Percentiles rank a stretch among this genome's conserved stretches.
Evolutionary conservation across 2,113 vertebrate species (phyloP).

Genomic region (Bos indicus): DNA sequence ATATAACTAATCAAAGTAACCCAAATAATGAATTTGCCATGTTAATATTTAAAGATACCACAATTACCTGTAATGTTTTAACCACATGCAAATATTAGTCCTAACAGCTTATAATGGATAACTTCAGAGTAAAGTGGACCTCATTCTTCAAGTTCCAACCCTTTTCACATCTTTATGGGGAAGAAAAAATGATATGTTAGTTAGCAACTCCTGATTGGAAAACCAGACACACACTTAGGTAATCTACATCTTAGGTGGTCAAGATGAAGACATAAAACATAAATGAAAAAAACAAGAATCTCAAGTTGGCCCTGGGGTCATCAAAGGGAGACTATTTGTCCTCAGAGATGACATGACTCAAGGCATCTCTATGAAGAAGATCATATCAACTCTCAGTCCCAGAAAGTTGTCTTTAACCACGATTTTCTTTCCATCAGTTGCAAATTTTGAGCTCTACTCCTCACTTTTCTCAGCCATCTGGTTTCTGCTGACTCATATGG

Average conservation of each 20-base stretch:
- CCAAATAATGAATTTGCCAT: not conserved
- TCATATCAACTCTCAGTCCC: not conserved
- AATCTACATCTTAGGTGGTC: not conserved
- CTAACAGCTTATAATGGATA: not conserved
- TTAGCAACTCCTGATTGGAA: not conserved
- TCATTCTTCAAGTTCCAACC: not conserved
- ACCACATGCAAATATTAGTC: slow-evolving; percentile 21
- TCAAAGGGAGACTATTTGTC: not conserved
- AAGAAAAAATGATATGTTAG: not conserved
- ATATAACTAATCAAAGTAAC: not conserved
- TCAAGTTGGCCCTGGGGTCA: not conserved
- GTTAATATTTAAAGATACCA: slow-evolving; percentile 30
- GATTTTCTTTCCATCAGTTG: not conserved
- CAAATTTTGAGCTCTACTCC: not conserved
- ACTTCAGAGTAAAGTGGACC: not conserved
- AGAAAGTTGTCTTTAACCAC: not conserved
- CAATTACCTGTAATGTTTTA: slow-evolving; percentile 3
- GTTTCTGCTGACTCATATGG: not conserved
- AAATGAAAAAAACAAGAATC: not conserved
- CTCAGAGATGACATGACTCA: not conserved
- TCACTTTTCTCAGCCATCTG: not conserved
- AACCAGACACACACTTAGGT: not conserved
- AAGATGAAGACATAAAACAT: not conserved
- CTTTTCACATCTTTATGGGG: not conserved
- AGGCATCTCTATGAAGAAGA: not conserved